A percentile compares a stretch with the other conserved stretches of the same genome.
phyloP scores from a whole-genome alignment of 2,888 invertebrate species.

The Plebejus argus region DNA sequence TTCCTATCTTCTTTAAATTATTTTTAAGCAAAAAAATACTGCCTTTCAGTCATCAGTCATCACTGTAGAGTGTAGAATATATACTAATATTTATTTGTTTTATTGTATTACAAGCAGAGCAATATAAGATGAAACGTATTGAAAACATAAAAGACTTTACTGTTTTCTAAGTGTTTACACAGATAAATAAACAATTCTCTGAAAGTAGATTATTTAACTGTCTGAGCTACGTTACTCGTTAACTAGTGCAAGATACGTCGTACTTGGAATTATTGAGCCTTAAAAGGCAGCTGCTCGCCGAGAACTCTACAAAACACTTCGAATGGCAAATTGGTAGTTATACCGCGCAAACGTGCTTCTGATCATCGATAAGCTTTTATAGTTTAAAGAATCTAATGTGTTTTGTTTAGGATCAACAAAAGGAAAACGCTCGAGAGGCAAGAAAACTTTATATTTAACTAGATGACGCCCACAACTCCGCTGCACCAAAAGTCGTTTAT shows the following conservation, averaged over 20 bases:
- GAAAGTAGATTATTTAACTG: conserved; percentile 7
- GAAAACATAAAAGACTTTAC: conserved; percentile 1
- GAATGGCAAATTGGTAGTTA: conserved; percentile 54
- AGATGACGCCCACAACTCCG: no score
- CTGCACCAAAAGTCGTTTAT: no score
- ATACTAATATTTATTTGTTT: no score
- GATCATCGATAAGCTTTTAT: conserved; percentile 20
- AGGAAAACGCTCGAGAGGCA: not conserved
- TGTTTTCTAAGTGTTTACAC: not conserved
- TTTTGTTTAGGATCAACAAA: not conserved
- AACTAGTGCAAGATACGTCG: conserved; percentile 18
- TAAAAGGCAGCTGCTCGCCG: conserved; percentile 41
- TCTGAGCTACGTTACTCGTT: conserved; percentile 10
- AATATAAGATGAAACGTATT: not conserved
- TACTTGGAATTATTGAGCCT: conserved; percentile 16
- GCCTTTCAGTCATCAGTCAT: no score
- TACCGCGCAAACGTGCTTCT: conserved; percentile 39
- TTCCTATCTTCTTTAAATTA: no score
- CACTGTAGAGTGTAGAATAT: no score
- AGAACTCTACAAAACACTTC: conserved; percentile 55
- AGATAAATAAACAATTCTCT: not conserved
- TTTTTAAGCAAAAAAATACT: no score
- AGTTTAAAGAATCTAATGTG: not conserved
- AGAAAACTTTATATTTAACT: not conserved
- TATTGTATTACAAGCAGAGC: not conserved